Conservation (phyloP, 2,888 invertebrate genomes). For the Cephus pygmeus region DNA sequence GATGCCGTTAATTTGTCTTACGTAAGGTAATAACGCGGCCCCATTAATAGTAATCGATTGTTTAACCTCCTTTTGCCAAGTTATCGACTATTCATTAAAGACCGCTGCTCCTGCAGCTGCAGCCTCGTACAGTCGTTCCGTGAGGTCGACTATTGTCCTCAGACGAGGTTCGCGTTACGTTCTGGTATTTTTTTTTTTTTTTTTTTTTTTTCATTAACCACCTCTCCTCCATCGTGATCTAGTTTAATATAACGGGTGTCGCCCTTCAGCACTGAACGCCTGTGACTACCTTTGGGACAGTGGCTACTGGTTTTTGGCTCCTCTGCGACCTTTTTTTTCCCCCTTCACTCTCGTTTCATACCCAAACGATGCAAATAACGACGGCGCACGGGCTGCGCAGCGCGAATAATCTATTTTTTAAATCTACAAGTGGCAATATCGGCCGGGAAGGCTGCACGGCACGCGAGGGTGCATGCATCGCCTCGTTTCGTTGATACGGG, state of each 20-base stretch:
- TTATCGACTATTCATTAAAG: not conserved
- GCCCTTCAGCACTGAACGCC: too few relatives aligned
- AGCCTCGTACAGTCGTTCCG: not conserved
- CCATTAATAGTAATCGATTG: not conserved
- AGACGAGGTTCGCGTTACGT: not conserved
- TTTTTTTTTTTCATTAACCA: not conserved
- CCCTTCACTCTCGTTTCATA: not conserved
- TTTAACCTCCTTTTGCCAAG: not conserved
- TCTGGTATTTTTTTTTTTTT: not conserved
- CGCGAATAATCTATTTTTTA: conserved; percentile 8
- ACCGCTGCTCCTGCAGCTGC: not conserved
- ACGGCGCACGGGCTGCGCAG: not conserved
- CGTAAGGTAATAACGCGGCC: not conserved
- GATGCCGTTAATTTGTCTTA: not conserved
- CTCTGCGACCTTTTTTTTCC: too few relatives aligned
- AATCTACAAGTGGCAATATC: conserved; percentile 3
- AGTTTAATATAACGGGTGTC: not conserved
- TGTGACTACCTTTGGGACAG: not conserved
- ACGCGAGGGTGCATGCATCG: conserved; percentile 13
- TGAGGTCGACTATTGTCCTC: not conserved
- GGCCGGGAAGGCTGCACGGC: not conserved
- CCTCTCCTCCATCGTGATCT: not conserved
- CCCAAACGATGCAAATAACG: not conserved
- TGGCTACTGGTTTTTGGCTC: too few relatives aligned
- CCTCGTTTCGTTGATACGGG: conserved; percentile 8